Conservation (phyloP, 2,888 invertebrate genomes). For the Dicyrtomina minuta region DNA sequence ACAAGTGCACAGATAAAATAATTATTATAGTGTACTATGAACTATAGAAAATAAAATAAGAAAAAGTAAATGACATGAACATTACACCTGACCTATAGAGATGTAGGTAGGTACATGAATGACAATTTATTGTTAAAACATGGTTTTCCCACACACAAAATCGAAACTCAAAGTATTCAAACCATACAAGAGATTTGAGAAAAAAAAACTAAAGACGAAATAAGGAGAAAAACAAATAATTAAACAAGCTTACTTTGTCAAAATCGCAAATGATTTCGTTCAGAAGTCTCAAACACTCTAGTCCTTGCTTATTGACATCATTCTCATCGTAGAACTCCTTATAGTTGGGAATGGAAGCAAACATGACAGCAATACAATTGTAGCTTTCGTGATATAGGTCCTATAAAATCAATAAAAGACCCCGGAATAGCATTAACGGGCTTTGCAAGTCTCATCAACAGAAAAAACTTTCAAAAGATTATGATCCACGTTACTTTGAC, state of each 20-base stretch:
- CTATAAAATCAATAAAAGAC: conserved; percentile 59
- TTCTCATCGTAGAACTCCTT: conserved; percentile 96
- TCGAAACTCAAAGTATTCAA: too few species aligned
- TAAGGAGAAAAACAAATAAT: neutral
- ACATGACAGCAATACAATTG: conserved; percentile 93
- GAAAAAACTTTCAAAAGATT: conserved; percentile 6
- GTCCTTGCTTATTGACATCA: conserved; percentile 93
- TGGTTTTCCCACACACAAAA: too few species aligned
- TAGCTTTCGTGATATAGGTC: conserved; percentile 94
- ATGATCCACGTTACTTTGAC: conserved; percentile 59
- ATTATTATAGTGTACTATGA: too few species aligned
- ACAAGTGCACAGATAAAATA: too few species aligned
- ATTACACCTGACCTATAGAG: too few species aligned
- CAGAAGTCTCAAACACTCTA: conserved; percentile 87
- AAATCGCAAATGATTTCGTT: conserved; percentile 99
- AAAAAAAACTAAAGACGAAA: neutral
- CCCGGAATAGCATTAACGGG: neutral
- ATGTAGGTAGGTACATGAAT: too few species aligned
- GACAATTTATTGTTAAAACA: too few species aligned
- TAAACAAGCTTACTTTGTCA: conserved; percentile 73
- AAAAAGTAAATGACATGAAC: too few species aligned
- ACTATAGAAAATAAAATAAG: too few species aligned
- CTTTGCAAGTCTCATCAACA: neutral
- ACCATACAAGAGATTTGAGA: too few species aligned
- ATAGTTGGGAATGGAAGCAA: conserved; percentile 97